These are phyloP conservation scores for Girardia tigrina DNA, from an alignment of 2,888 invertebrate species.

Conservation along the genomic window DNA sequence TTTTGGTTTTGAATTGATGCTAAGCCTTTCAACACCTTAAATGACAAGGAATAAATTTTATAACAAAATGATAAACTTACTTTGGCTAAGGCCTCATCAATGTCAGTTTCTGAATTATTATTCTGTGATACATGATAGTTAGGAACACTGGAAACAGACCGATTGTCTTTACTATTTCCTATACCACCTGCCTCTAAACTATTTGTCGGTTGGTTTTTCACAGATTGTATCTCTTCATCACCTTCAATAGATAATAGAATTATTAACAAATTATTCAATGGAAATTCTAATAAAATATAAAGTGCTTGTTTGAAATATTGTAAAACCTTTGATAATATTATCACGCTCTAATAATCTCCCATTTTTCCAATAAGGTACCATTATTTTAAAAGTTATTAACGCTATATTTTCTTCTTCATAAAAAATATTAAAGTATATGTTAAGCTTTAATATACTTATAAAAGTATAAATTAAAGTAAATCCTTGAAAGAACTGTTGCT, in stretches of 20 bases:
- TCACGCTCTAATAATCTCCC: no score
- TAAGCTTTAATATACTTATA: no score
- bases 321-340: no score
- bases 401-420: no score
- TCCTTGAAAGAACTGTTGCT: no score
- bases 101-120: conserved; percentile 13
- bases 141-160: conserved; percentile 1
- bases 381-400: no score
- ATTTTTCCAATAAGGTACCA: no score
- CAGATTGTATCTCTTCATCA: conserved; percentile 15
- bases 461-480: no score
- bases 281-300: no score
- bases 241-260: neutral
- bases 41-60: neutral
- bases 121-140: neutral
- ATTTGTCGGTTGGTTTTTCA: neutral
- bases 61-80: neutral
- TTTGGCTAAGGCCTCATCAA: conserved; percentile 13
- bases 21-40: neutral
- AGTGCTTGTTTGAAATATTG: no score
- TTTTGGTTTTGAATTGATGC: conserved; percentile 14
- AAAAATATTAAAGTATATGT: no score
- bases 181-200: neutral
- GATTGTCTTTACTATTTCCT: conserved; percentile 4
- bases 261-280: no score